Conservation (phyloP, 2,888 invertebrate species). For the Luperina testacea region DNA sequence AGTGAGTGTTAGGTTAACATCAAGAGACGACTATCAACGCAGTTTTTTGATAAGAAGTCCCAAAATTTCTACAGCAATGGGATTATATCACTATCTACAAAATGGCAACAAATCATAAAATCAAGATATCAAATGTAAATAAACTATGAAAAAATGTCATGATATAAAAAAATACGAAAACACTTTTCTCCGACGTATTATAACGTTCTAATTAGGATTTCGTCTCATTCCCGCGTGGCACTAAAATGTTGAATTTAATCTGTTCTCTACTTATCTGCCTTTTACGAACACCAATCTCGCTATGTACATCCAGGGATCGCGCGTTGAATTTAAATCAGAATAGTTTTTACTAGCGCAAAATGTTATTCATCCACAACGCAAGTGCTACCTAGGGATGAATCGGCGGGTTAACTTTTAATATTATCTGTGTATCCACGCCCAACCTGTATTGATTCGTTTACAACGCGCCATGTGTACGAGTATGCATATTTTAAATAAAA, state of each 20-base stretch:
- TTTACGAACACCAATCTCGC: slow-evolving; percentile 30
- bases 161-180: too few relatives aligned
- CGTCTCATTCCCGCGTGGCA: slow-evolving; percentile 10
- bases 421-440: slow-evolving; percentile 24
- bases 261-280: slow-evolving; percentile 22
- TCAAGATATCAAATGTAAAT: too few relatives aligned
- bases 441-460: slow-evolving; percentile 46
- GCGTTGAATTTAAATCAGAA: slow-evolving; percentile 54
- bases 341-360: slow-evolving; percentile 53
- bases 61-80: too few relatives aligned
- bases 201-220: slow-evolving; percentile 15
- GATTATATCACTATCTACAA: too few relatives aligned
- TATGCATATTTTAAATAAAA: slow-evolving; percentile 38
- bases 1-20: too few relatives aligned
- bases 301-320: slow-evolving; percentile 23
- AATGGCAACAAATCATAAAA: too few relatives aligned
- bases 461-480: neutral
- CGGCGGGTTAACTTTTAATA: slow-evolving; percentile 37
- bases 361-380: slow-evolving; percentile 38
- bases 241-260: slow-evolving; percentile 29
- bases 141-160: too few relatives aligned
- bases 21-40: too few relatives aligned
- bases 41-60: too few relatives aligned
- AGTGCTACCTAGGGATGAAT: slow-evolving; percentile 48
- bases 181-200: neutral